Conservation (phyloP, 2,888 invertebrate genomes). For the Plagodis pulveraria region DNA sequence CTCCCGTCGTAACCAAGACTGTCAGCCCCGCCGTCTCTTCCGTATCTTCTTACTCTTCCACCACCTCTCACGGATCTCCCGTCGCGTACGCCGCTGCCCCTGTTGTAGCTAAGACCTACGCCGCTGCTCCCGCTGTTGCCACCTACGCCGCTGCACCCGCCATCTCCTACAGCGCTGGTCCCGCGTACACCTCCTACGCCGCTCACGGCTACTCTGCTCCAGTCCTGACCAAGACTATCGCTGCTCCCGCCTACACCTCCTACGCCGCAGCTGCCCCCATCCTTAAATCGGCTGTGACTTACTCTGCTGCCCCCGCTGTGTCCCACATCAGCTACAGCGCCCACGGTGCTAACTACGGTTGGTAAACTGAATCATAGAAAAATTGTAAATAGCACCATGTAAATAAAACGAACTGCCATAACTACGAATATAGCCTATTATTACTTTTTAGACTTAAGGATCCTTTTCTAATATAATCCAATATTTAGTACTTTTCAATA, state of each 20-base stretch:
- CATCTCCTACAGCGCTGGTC: conserved; percentile 55
- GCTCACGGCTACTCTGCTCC: conserved; percentile 54
- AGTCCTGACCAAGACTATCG: conserved; percentile 44
- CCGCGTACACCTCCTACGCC: conserved; percentile 57
- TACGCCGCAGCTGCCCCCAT: conserved; percentile 66
- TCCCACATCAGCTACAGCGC: conserved; percentile 87
- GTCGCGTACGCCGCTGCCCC: conserved; percentile 67
- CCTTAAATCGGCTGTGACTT: conserved; percentile 74
- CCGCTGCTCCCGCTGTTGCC: conserved; percentile 55
- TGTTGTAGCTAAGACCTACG: conserved; percentile 50
- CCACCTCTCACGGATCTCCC: conserved; percentile 58
- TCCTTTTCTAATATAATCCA: neutral
- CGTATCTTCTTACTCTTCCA: conserved; percentile 58
- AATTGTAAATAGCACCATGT: conserved; percentile 60
- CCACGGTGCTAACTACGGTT: conserved; percentile 87
- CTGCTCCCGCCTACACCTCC: conserved; percentile 57
- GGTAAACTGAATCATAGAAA: conserved; percentile 77
- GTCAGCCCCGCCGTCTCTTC: conserved; percentile 57
- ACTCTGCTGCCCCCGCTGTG: conserved; percentile 86
- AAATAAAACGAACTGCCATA: conserved; percentile 57
- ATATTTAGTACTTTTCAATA: neutral
- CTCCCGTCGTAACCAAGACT: conserved; percentile 54
- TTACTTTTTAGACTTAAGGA: neutral
- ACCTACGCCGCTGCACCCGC: conserved; percentile 52
- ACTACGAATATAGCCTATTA: conserved; percentile 11